Percentiles rank a stretch among this genome's conserved stretches.
Conservation (phyloP, 2,113 vertebrate species). For the Platycercus adscitus region DNA sequence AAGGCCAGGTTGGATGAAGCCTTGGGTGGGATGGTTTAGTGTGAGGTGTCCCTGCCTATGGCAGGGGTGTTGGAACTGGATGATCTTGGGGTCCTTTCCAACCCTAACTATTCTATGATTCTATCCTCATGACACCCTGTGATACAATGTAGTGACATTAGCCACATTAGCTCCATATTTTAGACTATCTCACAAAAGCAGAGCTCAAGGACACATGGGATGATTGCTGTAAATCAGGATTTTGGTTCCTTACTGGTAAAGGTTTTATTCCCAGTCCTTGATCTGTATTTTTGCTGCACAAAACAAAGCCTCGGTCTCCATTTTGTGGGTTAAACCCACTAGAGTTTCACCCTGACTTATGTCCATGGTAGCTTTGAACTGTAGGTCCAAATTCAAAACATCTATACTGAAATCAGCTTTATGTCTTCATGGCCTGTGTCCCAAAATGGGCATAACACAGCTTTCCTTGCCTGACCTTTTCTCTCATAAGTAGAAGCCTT, state of each 20-base stretch:
- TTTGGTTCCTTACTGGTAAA: background rate
- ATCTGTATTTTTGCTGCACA: background rate
- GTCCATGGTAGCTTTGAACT: background rate
- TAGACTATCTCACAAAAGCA: background rate
- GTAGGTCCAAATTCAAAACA: background rate
- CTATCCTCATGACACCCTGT: background rate
- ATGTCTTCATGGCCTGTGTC: background rate
- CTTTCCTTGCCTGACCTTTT: background rate
- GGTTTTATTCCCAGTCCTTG: background rate
- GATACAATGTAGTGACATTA: background rate
- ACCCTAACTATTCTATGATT: too few relatives aligned
- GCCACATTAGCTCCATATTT: background rate
- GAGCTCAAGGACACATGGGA: background rate
- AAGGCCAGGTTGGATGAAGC: too few relatives aligned
- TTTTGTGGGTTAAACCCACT: background rate
- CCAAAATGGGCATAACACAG: background rate
- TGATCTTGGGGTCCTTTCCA: too few relatives aligned
- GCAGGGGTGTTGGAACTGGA: too few relatives aligned
- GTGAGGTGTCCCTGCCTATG: too few relatives aligned
- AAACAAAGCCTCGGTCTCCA: rapidly evolving
- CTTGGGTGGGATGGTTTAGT: too few relatives aligned
- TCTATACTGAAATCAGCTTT: background rate
- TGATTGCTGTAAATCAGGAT: background rate
- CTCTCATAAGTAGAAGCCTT: background rate
- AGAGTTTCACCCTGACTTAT: background rate